Evolutionary conservation across 2,797 vertebrate species (phyloP).

Genomic region (Agapornis canus): DNA sequence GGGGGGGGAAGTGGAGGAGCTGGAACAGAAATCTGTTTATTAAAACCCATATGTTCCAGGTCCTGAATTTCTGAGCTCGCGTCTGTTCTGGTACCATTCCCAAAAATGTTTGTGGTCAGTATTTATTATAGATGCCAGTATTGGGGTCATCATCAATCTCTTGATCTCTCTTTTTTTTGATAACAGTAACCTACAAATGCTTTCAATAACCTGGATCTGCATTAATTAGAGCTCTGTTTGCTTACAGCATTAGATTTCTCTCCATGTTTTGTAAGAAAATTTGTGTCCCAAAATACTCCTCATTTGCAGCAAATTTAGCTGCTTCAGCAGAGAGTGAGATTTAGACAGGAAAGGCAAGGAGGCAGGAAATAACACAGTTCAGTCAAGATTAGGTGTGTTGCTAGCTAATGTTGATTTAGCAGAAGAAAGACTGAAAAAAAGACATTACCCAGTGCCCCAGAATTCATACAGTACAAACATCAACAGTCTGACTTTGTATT

Average conservation of each 20-base stretch:
- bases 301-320: slow-evolving; percentile 70
- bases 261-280: slow-evolving; percentile 57
- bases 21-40: slow-evolving; percentile 63
- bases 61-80: slow-evolving; percentile 28
- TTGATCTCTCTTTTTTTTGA: background rate
- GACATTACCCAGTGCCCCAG: background rate
- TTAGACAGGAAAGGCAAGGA: slow-evolving; percentile 65
- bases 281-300: slow-evolving; percentile 63
- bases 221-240: slow-evolving; percentile 51
- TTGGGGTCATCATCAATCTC: background rate
- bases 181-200: slow-evolving; percentile 1
- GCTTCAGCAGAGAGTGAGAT: slow-evolving; percentile 65
- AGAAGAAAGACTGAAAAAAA: slow-evolving; percentile 5
- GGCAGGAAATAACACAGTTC: slow-evolving; percentile 67
- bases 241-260: slow-evolving; percentile 62
- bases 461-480: background rate
- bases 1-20: background rate
- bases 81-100: background rate
- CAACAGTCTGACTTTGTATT: background rate
- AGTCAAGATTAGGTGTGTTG: slow-evolving; percentile 57
- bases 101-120: slow-evolving; percentile 43
- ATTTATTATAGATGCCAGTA: background rate
- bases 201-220: slow-evolving; percentile 16
- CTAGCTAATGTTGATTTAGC: slow-evolving; percentile 58
- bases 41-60: slow-evolving; percentile 55